Base-by-base conservation (phyloP, 2,888 invertebrate genomes). In the Ormia ochracea region DNA sequence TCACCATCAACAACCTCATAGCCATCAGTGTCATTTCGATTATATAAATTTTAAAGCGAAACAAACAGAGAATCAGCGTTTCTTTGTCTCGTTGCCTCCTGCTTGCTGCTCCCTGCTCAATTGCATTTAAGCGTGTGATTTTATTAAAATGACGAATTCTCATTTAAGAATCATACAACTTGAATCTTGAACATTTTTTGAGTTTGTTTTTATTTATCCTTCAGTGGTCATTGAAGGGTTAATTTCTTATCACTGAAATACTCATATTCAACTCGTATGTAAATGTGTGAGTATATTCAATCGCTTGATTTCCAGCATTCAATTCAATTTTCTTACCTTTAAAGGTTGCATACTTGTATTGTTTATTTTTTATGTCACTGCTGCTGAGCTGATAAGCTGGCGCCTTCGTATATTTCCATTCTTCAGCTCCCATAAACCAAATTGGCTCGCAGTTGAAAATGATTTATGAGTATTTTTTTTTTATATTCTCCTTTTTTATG, bases 361-460 rank as follows among this genome's bases (percentile, higher is more conserved):
- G n/a, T n/a, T n/a, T n/a, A n/a, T 6, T 43, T 52, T 26, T 21
- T 59, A 4, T 36, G 33, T 21, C 69, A 52, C 63, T 70, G 63
- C 36, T 59, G 79, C 78, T 61, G 70, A 74, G 81, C 82, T 85
- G 87, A 87, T 87, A 87, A 87, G 87, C 86, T 87, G 87, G 87
- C 87, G 87, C 87, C 87, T 87, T 72, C 84, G 83, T 61, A 43
- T 45, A 38, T 45, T 56, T 66, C 26, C 21, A 38, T 68, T 69
- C 21, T 59, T 59, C 26, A 33, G 66, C 75, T 75, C 66, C 54
- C 48, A 66, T 75, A 75, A 72, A 70, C 48, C 61, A 19, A 61
- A 76, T 61, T 66, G 54, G 56, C 54, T 80, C 61, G 72, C 73
- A 58, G 56, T 76, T 68, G 76, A 80, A 76, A 76, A 73, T 80